A percentile compares a stretch with the other conserved stretches of the same genome.
Conservation (phyloP, 2,888 invertebrate genomes). For the Adelphocoris suturalis region DNA sequence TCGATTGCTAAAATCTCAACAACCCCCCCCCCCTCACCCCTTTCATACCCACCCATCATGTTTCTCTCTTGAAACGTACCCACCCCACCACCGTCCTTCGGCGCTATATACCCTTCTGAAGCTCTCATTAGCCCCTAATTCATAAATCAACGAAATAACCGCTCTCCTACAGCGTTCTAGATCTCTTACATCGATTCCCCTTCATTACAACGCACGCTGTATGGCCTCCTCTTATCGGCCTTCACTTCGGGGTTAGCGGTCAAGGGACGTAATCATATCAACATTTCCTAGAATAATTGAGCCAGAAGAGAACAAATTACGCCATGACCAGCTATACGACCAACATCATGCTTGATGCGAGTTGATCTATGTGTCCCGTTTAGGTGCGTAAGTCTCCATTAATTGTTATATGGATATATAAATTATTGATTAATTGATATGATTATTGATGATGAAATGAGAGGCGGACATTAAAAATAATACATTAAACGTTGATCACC, state of each 20-base stretch:
- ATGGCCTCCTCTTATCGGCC: constrained; percentile 45
- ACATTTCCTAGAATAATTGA: neutral
- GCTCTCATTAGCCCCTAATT: constrained; percentile 62
- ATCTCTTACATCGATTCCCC: constrained; percentile 55
- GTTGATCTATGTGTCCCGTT: no score
- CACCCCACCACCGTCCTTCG: neutral
- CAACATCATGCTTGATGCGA: no score
- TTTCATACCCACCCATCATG: neutral
- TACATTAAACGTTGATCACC: no score
- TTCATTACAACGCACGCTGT: neutral
- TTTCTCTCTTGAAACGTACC: neutral
- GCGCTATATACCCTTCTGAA: constrained; percentile 35
- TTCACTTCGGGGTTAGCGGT: constrained; percentile 5
- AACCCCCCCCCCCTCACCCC: neutral
- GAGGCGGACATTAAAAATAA: no score
- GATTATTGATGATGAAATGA: no score
- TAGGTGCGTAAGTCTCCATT: no score
- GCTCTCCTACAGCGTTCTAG: neutral
- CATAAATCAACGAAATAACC: constrained; percentile 63
- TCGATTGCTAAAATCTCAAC: constrained; percentile 57
- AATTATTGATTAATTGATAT: no score
- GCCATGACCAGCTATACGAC: no score
- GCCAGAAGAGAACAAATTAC: no score
- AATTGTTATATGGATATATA: no score
- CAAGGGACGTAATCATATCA: constrained; percentile 12